Evolutionary conservation across 2,888 invertebrate species (phyloP).

Genomic region (Ophonus ardosiacus): DNA sequence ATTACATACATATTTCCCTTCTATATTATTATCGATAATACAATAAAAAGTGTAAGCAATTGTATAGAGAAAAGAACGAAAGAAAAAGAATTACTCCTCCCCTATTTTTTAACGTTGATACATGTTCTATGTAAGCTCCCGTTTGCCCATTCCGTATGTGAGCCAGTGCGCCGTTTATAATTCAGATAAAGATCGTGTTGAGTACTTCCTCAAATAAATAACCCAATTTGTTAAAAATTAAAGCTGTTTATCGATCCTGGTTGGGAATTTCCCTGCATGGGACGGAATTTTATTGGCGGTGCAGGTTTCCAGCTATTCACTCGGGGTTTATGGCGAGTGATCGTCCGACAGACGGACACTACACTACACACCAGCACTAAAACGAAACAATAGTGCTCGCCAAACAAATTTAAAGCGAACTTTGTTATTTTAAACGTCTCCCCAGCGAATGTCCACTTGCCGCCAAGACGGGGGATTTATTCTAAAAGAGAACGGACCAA

Average conservation of each 20-base stretch:
- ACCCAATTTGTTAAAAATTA: background rate
- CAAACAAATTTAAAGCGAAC: constrained; percentile 63
- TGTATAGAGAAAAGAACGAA: too few relatives aligned
- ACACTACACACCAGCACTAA: constrained; percentile 47
- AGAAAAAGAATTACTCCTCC: too few relatives aligned
- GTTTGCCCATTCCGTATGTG: background rate
- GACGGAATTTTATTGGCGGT: constrained; percentile 53
- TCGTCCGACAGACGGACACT: constrained; percentile 37
- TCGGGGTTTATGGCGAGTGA: constrained; percentile 56
- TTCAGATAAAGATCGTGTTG: background rate
- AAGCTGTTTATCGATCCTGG: background rate
- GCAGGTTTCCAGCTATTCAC: constrained; percentile 56
- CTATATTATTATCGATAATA: too few relatives aligned
- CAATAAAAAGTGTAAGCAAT: too few relatives aligned
- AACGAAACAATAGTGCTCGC: constrained; percentile 59
- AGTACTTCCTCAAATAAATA: background rate
- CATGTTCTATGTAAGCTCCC: too few relatives aligned
- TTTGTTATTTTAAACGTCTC: constrained; percentile 63
- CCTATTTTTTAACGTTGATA: too few relatives aligned
- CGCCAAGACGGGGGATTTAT: background rate
- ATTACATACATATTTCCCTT: too few relatives aligned
- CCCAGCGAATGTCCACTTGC: constrained; percentile 41
- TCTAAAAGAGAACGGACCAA: background rate
- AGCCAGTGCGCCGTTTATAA: background rate
- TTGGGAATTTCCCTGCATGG: constrained; percentile 12